These are phyloP conservation scores for Formica selysi DNA, from an alignment of 1,140 invertebrate species.

Conservation along the genomic window DNA sequence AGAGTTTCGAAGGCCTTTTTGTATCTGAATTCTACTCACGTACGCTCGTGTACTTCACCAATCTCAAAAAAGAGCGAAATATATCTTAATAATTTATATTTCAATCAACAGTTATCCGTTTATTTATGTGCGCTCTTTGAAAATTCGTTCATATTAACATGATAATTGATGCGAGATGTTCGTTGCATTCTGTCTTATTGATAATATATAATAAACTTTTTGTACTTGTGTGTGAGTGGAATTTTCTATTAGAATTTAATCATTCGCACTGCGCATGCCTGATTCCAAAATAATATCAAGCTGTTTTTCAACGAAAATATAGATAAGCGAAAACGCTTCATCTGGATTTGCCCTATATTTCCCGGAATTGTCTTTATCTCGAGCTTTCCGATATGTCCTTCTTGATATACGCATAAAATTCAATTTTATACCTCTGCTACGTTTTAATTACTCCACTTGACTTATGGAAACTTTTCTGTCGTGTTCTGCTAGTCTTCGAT, in stretches of 20 bases:
- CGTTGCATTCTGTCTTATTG: neutral
- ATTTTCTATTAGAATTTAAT: slow-evolving; percentile 13
- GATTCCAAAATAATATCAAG: neutral
- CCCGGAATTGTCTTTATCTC: slow-evolving; percentile 36
- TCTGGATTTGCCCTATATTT: slow-evolving; percentile 10
- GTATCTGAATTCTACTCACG: slow-evolving; percentile 27
- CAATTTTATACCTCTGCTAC: neutral
- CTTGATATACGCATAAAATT: slow-evolving; percentile 1
- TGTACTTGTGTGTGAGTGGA: neutral
- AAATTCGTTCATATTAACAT: neutral
- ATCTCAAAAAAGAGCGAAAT: slow-evolving; percentile 16
- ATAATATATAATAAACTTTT: neutral
- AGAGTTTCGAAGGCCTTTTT: slow-evolving; percentile 39
- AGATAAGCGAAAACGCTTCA: slow-evolving; percentile 36
- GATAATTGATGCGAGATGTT: neutral
- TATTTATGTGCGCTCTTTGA: neutral
- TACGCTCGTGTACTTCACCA: slow-evolving; percentile 23
- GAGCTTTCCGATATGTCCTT: neutral
- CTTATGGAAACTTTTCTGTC: neutral
- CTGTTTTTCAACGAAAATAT: neutral
- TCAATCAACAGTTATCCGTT: slow-evolving; percentile 31
- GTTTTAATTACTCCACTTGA: neutral
- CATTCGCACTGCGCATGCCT: neutral
- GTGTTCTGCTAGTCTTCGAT: neutral
- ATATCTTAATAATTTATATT: slow-evolving; percentile 28